Base-by-base conservation (phyloP, 1,140 invertebrate species). In the Chironomus tepperi region DNA sequence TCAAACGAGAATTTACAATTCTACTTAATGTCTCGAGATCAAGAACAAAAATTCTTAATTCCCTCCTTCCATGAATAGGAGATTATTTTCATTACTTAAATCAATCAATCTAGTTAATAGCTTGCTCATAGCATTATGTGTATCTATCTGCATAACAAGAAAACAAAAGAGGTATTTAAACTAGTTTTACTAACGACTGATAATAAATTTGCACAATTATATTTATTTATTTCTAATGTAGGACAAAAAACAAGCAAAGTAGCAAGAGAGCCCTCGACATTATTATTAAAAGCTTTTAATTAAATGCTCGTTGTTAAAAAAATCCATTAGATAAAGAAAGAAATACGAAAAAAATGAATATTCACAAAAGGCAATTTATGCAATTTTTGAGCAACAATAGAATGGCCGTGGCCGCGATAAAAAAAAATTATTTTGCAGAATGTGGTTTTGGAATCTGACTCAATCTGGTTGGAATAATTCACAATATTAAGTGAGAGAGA, bases 291-390 rank as follows among this genome's bases (percentile, higher is more conserved):
- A n/a, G 47, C n/a, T 57, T 5, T 15, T 57, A 57, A 12, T 57
- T 57, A n/a, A 57, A 57, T n/a, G 47, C 47, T 34, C 24, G n/a
- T 57, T 57, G 12, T 57, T 57, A 57, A 57, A n/a, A n/a, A 57
- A 57, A 57, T 57, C n/a, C 47, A 57, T 57, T 57, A 57, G 47
- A 57, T 57, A 57, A 57, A 57, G 47, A 57, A n/a, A n/a, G 24
- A 34, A n/a, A 57, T n/a, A 57, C 12, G 47, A 57, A 57, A 57
- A 57, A 57, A 57, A 15, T 57, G 12, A n/a, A n/a, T 57, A 57
- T 57, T 12, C 47, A 57, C 24, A 34, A 34, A 57, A 57, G n/a
- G 12, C 47, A 57, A n/a, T n/a, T n/a, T 57, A n/a, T 57, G 47
- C 47, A 57, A 57, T 57, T 57, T 57, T 57, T n/a, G 24, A 57